Evolutionary conservation across 2,888 invertebrate genomes (phyloP), one percentile per base, ranked within the genome.

Genomic region (Rhagonycha lutea): DNA sequence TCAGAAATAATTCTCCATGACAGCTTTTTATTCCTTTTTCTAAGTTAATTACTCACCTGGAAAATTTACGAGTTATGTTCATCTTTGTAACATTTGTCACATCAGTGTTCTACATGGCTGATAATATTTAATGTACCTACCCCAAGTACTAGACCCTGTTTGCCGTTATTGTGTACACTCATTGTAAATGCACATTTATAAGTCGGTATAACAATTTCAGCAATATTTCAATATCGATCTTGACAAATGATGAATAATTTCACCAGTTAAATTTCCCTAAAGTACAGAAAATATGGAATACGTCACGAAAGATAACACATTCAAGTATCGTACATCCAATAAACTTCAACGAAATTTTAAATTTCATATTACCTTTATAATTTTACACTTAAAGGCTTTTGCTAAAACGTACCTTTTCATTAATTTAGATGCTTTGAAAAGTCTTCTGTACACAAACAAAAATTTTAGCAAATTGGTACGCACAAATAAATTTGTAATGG

Each of bases 181-280:
- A 32, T 32, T 32, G 12, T 32, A 32, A 32, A 32, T 32, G 32
- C 32, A 32, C 32, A 32, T 32, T 32, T 32, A 32, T 32, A 32
- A 32, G 32, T 32, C 32, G n/a, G 32, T 32, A 32, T 32, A 32
- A 32, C 32, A 32, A 32, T 70, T 61, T 61, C 62, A 47, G 65
- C 65, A 63, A 65, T 65, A 71, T 65, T 71, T 65, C 71, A 65
- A 65, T 71, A 71, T 71, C 71, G 71, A 71, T 71, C 70, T 18
- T 14, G 32, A 63, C 65, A 32, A 47, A 29, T 65, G 65, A 65
- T 71, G 71, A 71, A 71, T 71, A 65, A 71, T 71, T 71, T 71
- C 63, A 24, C 14, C 65, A 47, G 65, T 71, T 65, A 63, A 71
- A 71, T 71, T 71, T 71, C 71, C 71, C 71, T 23, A 47, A 65